Conservation (phyloP, 2,113 vertebrate genomes). For the Pandion haliaetus region DNA sequence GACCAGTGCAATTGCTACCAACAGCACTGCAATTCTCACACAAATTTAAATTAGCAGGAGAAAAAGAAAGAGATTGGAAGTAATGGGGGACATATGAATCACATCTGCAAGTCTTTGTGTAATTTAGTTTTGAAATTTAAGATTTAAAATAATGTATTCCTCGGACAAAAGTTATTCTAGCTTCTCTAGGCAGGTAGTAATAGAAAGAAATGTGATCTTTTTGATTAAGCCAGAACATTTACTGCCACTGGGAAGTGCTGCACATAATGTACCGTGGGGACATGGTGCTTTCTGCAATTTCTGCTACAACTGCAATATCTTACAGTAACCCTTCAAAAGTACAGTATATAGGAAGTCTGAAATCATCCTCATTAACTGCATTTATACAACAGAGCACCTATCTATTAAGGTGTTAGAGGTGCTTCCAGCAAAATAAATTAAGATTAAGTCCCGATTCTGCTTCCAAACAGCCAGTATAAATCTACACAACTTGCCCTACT, state of each 20-base stretch:
- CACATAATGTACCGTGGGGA: slow-evolving; percentile 2
- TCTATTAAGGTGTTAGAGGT: neutral
- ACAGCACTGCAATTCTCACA: neutral
- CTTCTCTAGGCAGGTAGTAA: slow-evolving; percentile 56
- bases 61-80: neutral
- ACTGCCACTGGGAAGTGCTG: slow-evolving; percentile 42
- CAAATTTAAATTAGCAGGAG: neutral
- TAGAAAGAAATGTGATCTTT: slow-evolving; percentile 64
- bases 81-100: slow-evolving; percentile 44
- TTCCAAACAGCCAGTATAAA: neutral
- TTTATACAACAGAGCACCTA: neutral
- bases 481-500: neutral
- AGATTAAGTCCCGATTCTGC: neutral
- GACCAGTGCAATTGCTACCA: neutral
- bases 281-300: slow-evolving; percentile 6
- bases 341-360: neutral
- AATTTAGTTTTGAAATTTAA: slow-evolving; percentile 44
- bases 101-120: slow-evolving; percentile 7
- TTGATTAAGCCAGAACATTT: slow-evolving; percentile 64
- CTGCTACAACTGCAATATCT: slow-evolving; percentile 23
- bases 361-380: slow-evolving; percentile 46
- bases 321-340: slow-evolving; percentile 22
- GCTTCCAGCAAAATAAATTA: neutral
- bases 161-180: slow-evolving; percentile 47
- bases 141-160: slow-evolving; percentile 58